These are phyloP conservation scores for Crotalus horridus DNA, from an alignment of 2,113 vertebrate species.

Conservation along the genomic window DNA sequence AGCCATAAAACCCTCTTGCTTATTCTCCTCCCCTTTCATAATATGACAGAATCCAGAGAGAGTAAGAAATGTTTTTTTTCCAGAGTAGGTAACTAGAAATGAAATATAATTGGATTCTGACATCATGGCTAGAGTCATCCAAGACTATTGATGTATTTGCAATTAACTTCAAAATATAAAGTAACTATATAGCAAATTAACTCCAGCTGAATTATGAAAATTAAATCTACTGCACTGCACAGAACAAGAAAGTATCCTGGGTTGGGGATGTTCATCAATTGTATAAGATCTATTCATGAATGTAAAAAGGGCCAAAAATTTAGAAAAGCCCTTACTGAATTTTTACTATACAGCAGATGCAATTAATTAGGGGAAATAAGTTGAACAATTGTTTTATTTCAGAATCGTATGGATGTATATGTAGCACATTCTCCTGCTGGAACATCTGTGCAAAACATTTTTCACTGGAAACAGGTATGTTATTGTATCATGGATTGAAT, in stretches of 20 bases:
- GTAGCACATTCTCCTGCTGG: slow-evolving; percentile 80
- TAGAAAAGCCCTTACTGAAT: background rate
- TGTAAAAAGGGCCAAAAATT: background rate
- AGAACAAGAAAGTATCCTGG: background rate
- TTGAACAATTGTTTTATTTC: slow-evolving; percentile 46
- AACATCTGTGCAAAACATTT: slow-evolving; percentile 83
- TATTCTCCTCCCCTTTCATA: too few species aligned
- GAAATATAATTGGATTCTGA: too few species aligned
- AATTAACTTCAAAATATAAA: background rate
- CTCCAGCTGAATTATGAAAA: background rate
- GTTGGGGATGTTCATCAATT: background rate
- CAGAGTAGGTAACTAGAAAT: too few species aligned
- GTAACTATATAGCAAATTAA: background rate
- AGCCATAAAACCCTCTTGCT: too few species aligned
- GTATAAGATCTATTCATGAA: background rate
- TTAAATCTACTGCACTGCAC: background rate
- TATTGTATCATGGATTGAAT: background rate
- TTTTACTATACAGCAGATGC: background rate
- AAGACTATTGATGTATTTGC: background rate
- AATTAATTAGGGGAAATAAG: background rate
- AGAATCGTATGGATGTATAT: slow-evolving; percentile 83
- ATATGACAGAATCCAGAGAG: too few species aligned
- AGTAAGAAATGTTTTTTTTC: too few species aligned
- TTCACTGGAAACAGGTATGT: slow-evolving; percentile 88
- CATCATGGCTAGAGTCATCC: background rate